Evolutionary conservation across 2,888 invertebrate genomes (phyloP), one percentile per base, ranked within the genome.

Genomic region (Oegoconia quadripuncta): DNA sequence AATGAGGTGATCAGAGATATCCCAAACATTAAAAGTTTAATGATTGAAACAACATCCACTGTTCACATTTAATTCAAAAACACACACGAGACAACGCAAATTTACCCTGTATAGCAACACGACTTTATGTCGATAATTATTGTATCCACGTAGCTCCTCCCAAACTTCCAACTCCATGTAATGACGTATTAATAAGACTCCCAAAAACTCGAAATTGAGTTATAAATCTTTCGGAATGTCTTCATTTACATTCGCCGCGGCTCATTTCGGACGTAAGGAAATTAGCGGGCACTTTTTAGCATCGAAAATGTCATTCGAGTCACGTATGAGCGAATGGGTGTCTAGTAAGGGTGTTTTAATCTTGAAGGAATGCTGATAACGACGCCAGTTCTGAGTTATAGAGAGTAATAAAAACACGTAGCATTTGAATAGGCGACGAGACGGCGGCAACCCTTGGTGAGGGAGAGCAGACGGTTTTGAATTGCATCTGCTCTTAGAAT

Each of bases 351-450:
- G 62, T 52, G 58, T 64, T 82, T 81, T 83, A 83, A 84, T 83
- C 72, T 81, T 54, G 43, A 39, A 55, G 77, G 77, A 78, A 82
- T 64, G 69, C 58, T 66, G 66, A 65, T 75, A 74, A 73, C 66
- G 70, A 62, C 67, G 59, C 60, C 61, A 57, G 63, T 65, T 62
- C 68, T 70, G 71, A 80, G 68, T 82, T 77, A 84, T 82, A 67
- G 67, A n/a, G n/a, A 60, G 69, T 71, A 75, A 82, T 83, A 83
- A n/a, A n/a, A 83, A 77, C 67, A 65, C 55, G 64, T 47, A 50
- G 67, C 66, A 74, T 77, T 75, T 78, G 73, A 79, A 79, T 82
- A 68, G 53, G 63, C 68, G 72, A 52, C 74, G 59, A 50, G 64
- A 64, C 66, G 72, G 64, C 71, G 65, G 42, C 68, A 51, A 59